These are phyloP conservation scores for Microplitis mediator DNA, from an alignment of 1,140 invertebrate genomes.

Conservation along the genomic window DNA sequence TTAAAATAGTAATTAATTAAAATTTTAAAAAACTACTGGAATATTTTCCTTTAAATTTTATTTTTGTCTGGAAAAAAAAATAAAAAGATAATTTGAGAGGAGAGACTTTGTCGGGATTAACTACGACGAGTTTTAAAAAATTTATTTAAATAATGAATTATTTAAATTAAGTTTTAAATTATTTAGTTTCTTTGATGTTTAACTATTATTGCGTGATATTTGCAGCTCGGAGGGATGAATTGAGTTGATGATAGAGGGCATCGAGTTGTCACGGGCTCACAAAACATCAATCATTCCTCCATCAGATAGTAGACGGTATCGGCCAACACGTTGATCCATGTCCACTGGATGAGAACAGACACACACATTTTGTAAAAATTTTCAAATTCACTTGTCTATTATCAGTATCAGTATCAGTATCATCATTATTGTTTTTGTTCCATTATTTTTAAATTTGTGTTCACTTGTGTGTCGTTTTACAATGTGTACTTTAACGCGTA, in stretches of 20 bases:
- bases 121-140: too few species aligned
- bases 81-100: neutral
- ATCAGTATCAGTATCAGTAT: neutral
- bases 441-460: neutral
- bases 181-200: constrained; percentile 8
- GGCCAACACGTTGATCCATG: constrained; percentile 62
- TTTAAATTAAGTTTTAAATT: too few species aligned
- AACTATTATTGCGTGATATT: constrained; percentile 13
- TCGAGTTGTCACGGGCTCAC: constrained; percentile 52
- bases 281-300: constrained; percentile 63
- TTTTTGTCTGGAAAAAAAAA: neutral
- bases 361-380: constrained; percentile 44
- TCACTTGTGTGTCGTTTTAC: neutral
- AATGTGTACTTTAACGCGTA: neutral
- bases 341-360: constrained; percentile 61
- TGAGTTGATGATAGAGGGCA: constrained; percentile 42
- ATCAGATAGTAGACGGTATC: constrained; percentile 64
- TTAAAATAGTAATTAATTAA: too few species aligned
- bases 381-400: too few species aligned
- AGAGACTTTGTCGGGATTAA: too few species aligned
- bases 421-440: neutral
- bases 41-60: too few species aligned
- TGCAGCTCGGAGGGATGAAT: constrained; percentile 35
- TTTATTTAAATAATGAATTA: too few species aligned
- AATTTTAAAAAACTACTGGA: too few species aligned